Percentiles rank a stretch among this genome's conserved stretches.
These are phyloP conservation scores for Clupea harengus DNA, from an alignment of 2,113 vertebrate species.

Conservation along the genomic window DNA sequence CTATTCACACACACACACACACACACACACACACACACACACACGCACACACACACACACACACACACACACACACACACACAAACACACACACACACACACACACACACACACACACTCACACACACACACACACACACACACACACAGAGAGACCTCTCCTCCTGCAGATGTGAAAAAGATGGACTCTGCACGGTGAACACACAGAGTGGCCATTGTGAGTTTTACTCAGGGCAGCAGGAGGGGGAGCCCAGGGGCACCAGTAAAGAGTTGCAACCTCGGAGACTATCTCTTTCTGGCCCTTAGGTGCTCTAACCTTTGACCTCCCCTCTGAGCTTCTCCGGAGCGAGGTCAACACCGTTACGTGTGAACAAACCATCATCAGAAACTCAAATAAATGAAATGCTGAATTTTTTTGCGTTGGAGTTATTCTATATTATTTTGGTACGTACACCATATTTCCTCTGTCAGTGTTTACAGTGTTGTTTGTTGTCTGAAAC, in stretches of 20 bases:
- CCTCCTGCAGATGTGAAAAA: constrained; percentile 56
- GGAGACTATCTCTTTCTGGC: constrained; percentile 55
- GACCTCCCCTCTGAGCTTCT: constrained; percentile 52
- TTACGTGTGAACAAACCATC: constrained; percentile 63
- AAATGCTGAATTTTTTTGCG: neutral
- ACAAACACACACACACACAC: constrained; percentile 21
- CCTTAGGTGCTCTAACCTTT: constrained; percentile 62
- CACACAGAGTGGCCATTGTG: constrained; percentile 68
- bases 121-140: neutral
- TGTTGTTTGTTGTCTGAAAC: too few species aligned
- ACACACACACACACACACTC: too few species aligned
- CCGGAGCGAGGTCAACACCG: constrained; percentile 66
- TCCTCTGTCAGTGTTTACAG: neutral
- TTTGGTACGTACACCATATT: neutral
- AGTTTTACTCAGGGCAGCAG: constrained; percentile 12
- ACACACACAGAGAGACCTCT: constrained; percentile 22
- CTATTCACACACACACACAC: neutral
- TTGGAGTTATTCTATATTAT: neutral
- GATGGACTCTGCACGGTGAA: constrained; percentile 50
- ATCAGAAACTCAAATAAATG: neutral
- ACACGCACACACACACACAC: neutral
- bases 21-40: constrained; percentile 26
- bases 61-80: constrained; percentile 10
- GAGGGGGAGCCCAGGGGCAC: constrained; percentile 50
- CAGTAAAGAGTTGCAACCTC: constrained; percentile 44